Evolutionary conservation across 2,888 invertebrate genomes (phyloP), one percentile per base, ranked within the genome.

Genomic region (Argyresthia albistria): DNA sequence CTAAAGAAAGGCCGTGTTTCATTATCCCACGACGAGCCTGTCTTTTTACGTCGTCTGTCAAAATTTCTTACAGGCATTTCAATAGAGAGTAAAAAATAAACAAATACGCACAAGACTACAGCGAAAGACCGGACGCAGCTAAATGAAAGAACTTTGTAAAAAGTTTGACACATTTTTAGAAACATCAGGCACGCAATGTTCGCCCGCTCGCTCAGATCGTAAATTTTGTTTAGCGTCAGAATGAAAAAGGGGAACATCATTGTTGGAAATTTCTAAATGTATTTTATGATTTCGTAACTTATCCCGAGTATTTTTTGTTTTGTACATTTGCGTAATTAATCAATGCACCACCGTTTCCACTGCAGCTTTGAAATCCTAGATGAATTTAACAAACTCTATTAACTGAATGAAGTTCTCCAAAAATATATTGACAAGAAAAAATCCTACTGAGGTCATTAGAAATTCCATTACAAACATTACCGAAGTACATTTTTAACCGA

Each of bases 121-220:
- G 68, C 73, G 75, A 77, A 83, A 81, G 82, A 81, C 74, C 80
- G 80, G 79, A 76, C 79, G 71, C 67, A 67, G 69, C 73, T 77
- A 82, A 86, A 86, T 84, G 83, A 87, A 87, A 83, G 84, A 84
- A 83, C 73, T 83, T 83, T 72, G 79, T 84, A 83, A 86, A 86
- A 86, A 83, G 75, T 84, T 84, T 86, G 87, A 84, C 87, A 87
- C 86, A 84, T 87, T 87, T 87, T 87, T 86, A 83, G 83, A 81
- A 83, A 78, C 84, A 81, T 83, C 86, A 80, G 80, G 80, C 84
- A 76, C 79, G 82, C 79, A 80, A 73, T 77, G 80, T 75, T 75
- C 74, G 75, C 72, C 68, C 73, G 73, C 74, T 72, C 74, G 77
- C 70, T 62, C 69, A 69, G 81, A 72, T 78, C 80, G 81, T 86